Percentiles rank a stretch among this genome's conserved stretches.
phyloP scores from a whole-genome alignment of 2,888 invertebrate species.

The Catocala fraxini region DNA sequence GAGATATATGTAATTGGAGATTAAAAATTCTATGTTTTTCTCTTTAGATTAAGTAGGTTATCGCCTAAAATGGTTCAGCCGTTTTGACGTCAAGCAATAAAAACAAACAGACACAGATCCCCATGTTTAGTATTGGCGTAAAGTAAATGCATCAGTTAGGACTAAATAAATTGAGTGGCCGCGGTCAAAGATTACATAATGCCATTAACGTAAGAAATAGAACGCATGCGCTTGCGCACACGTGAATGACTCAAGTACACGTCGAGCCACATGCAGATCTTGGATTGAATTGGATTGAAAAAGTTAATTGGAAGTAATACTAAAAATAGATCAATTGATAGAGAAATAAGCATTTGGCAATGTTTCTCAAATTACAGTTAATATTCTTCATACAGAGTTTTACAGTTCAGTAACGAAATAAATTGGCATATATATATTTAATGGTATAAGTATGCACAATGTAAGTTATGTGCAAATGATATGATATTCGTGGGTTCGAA shows the following conservation, averaged over 20 bases:
- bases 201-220: slow-evolving; percentile 39
- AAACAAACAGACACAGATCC: background rate
- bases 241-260: slow-evolving; percentile 28
- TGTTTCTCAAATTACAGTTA: too few species aligned
- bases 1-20: too few species aligned
- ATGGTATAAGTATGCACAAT: too few species aligned
- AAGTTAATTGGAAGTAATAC: background rate
- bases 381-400: too few species aligned
- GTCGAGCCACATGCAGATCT: slow-evolving; percentile 12
- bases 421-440: too few species aligned
- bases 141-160: slow-evolving; percentile 10
- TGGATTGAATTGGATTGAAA: background rate
- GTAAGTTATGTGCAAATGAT: too few species aligned
- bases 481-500: too few species aligned
- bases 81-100: background rate
- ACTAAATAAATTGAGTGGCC: slow-evolving; percentile 27
- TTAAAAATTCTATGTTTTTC: too few species aligned
- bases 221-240: slow-evolving; percentile 29
- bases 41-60: too few species aligned
- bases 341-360: too few species aligned
- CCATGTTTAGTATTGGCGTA: background rate
- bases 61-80: background rate
- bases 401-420: too few species aligned
- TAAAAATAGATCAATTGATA: too few species aligned
- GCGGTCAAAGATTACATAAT: slow-evolving; percentile 40